Base-by-base conservation (phyloP, 2,888 invertebrate genomes). In the Cosmopolites sordidus region DNA sequence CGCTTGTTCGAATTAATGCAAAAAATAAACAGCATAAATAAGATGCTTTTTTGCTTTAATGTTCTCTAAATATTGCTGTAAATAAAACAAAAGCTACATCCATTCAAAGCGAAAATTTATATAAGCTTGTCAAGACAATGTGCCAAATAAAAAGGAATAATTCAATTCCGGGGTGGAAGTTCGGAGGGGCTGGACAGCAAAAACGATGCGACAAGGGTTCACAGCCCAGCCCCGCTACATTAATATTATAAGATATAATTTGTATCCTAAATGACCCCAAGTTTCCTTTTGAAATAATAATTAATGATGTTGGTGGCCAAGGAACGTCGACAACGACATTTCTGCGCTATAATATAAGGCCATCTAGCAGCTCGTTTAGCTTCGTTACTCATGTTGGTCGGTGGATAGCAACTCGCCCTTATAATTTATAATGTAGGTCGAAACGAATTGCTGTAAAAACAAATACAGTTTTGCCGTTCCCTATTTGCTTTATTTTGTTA, bases 231-330 rank as follows among this genome's bases (percentile, higher is more conserved):
- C 41, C 37, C 37, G 42, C 30, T 39, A 43, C 44, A 49, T 54
- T 54, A 54, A 48, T 54, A 54, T 54, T 49, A 54, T 48, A 48
- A 54, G 48, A 54, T 54, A 48, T 54, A 54, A 54, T 54, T 54
- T 54, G 52, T 53, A 48, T 53, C 52, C 52, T 53, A 53, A 53
- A 53, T 53, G 52, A 53, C 52, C 54, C 48, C 12, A 54, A 49
- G 44, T 48, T 54, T 48, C 54, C 48, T 48, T 54, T 54, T 48
- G 54, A 54, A 54, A 54, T 54, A 54, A 54, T 54, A 54, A 54
- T 54, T 54, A 54, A 54, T 54, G 48, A 54, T 41, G 45, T 44
- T 49, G 42, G 30, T 43, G 48, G 43, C 54, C 48, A 49, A 48
- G 44, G 44, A 11, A 8, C 40, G 16, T 8, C 17, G 40, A 16